phyloP scores from a whole-genome alignment of 2,797 vertebrate species.

The Eidolon dupreanum region DNA sequence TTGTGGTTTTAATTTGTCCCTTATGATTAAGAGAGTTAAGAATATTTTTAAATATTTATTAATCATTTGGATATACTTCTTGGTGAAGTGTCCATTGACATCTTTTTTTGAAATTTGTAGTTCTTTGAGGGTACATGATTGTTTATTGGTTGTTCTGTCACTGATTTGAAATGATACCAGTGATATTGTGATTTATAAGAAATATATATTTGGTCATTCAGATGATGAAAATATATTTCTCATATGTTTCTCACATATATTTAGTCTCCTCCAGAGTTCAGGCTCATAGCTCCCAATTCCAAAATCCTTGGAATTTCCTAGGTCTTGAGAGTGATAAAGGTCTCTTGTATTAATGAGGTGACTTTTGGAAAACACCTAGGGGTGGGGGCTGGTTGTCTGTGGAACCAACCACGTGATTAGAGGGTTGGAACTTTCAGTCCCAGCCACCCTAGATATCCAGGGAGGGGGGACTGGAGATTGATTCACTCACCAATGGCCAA shows the following conservation, averaged over 20 bases:
- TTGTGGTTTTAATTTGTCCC: constrained; percentile 1
- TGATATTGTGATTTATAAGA: neutral
- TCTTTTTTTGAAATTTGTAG: neutral
- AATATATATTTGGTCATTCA: neutral
- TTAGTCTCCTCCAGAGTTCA: neutral
- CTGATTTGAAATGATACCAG: neutral
- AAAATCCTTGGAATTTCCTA: neutral
- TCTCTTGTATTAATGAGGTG: neutral
- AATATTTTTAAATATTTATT: neutral
- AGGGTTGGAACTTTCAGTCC: neutral
- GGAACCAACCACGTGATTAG: neutral
- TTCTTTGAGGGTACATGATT: neutral
- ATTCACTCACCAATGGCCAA: neutral
- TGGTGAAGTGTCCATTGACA: neutral
- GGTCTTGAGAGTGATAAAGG: neutral
- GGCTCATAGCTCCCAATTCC: neutral
- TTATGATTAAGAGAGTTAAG: neutral
- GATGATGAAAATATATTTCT: neutral
- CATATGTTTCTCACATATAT: neutral
- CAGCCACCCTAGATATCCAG: neutral
- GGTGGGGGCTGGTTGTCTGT: neutral
- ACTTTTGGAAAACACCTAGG: neutral
- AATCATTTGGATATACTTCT: neutral
- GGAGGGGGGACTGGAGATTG: neutral
- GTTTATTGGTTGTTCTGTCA: neutral